Base-by-base conservation (phyloP, 1,140 invertebrate genomes). In the Venustaconcha ellipsiformis region DNA sequence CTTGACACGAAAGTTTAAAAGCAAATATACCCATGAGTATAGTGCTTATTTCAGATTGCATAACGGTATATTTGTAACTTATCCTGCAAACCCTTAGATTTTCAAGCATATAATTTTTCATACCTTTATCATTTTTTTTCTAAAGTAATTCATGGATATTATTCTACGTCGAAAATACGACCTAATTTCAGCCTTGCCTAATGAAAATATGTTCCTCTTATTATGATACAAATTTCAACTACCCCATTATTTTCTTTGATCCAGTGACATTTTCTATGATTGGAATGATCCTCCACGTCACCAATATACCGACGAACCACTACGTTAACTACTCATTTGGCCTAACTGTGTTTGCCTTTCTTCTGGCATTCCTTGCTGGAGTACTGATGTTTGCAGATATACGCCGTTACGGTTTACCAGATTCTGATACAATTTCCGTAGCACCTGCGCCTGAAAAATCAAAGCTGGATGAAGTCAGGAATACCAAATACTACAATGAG, bases 301-400 rank as follows among this genome's bases (percentile, higher is more conserved):
- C 70, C 23, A 57, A 72, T 8, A 17, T 77, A 18, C 64, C 75
- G 4, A 17, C 18, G 14, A 56, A 62, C 13, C 55, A 72, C 18
- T 77, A 77, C 23, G 23, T 60, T 8, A 70, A 70, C 5, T 77
- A 67, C 37, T 77, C 75, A 0, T 68, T 72, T 55, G 75, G 75
- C 13, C 48, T 77, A 0, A 30, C 30, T 26, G 57, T 72, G 14
- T 13, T 67, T 23, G 75, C 75, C 11, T 67, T 72, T n/a, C 48
- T 67, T 8, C 64, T 77, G 13, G 14, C 60, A 23, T 72, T 77
- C 57, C 65, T 77, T 14, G 69, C 75, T 57, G 75, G 75, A 17
- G 23, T 77, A 5, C 30, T 77, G 15, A 77, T 77, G 75, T 62
- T 77, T 55, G 70, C 75, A 14, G 75, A 77, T 48, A 72, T 77